Percentiles rank a stretch among this genome's conserved stretches.
Conservation (phyloP, 2,797 vertebrate genomes). For the Linurgus olivaceus region DNA sequence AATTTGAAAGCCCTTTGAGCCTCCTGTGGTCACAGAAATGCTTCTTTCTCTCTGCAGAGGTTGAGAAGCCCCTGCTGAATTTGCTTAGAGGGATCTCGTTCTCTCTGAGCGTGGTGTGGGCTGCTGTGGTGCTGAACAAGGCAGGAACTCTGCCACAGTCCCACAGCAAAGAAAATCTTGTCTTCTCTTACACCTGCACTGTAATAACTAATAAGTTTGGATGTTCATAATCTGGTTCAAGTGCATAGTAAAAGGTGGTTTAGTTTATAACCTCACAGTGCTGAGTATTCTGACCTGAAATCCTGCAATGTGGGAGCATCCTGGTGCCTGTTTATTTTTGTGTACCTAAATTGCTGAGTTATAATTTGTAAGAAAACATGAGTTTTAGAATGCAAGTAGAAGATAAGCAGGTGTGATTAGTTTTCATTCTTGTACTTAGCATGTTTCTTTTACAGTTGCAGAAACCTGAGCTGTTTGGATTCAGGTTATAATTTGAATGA, state of each 20-base stretch:
- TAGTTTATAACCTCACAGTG: background rate
- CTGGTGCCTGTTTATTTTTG: background rate
- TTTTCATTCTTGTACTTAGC: background rate
- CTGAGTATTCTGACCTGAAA: background rate
- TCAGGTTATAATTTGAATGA: background rate
- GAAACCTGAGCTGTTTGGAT: background rate
- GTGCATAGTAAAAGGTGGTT: background rate
- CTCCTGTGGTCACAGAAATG: background rate
- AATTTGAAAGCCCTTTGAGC: background rate
- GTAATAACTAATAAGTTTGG: background rate
- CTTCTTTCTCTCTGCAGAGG: background rate
- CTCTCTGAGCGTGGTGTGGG: fast-evolving
- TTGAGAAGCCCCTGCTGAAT: background rate
- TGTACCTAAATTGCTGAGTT: background rate
- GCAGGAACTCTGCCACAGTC: fast-evolving
- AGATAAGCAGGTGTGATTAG: background rate
- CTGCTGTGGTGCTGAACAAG: background rate
- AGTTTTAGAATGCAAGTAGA: background rate
- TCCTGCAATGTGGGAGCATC: background rate
- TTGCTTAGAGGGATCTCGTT: background rate
- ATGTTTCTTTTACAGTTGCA: background rate
- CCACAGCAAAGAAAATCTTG: background rate
- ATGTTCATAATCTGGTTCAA: background rate
- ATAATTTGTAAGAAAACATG: background rate
- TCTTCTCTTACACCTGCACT: fast-evolving